Percentiles rank a stretch among this genome's conserved stretches.
phyloP scores from a whole-genome alignment of 2,888 invertebrate species.

The Chloromyia formosa region DNA sequence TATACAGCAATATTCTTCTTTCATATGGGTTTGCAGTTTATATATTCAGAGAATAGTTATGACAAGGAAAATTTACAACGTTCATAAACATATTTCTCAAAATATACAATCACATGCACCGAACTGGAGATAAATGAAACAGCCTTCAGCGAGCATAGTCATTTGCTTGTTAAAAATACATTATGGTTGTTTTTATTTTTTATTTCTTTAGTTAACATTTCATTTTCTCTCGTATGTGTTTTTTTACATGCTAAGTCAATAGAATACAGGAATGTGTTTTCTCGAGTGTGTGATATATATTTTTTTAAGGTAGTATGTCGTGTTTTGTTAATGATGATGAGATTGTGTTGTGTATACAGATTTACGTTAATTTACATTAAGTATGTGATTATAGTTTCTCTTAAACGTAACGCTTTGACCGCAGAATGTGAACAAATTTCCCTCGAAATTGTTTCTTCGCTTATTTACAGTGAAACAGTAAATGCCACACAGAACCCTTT shows the following conservation, averaged over 20 bases:
- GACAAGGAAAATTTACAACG: not conserved
- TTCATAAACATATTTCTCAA: not conserved
- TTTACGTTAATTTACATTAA: not conserved
- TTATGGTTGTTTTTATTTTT: not conserved
- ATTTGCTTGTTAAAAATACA: not conserved
- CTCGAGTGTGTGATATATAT: not conserved
- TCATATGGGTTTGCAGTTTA: not conserved
- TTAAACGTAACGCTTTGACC: too few relatives aligned
- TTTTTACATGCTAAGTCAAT: not conserved
- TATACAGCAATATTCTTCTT: not conserved
- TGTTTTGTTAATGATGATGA: not conserved
- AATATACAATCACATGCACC: not conserved
- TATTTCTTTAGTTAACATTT: not conserved
- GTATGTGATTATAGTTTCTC: too few relatives aligned
- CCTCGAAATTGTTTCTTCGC: not conserved
- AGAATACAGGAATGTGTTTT: slow-evolving; percentile 31
- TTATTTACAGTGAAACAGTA: slow-evolving; percentile 19
- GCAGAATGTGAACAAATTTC: too few relatives aligned
- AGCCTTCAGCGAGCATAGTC: slow-evolving; percentile 32
- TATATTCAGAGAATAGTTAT: not conserved
- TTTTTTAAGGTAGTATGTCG: too few relatives aligned
- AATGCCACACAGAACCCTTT: slow-evolving; percentile 7
- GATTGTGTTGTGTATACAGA: too few relatives aligned
- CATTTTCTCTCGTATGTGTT: not conserved
- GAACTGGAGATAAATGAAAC: slow-evolving; percentile 16